Evolutionary conservation across 2,888 invertebrate species (phyloP), one percentile per base, ranked within the genome.

Genomic region (Vesta saturnalis): DNA sequence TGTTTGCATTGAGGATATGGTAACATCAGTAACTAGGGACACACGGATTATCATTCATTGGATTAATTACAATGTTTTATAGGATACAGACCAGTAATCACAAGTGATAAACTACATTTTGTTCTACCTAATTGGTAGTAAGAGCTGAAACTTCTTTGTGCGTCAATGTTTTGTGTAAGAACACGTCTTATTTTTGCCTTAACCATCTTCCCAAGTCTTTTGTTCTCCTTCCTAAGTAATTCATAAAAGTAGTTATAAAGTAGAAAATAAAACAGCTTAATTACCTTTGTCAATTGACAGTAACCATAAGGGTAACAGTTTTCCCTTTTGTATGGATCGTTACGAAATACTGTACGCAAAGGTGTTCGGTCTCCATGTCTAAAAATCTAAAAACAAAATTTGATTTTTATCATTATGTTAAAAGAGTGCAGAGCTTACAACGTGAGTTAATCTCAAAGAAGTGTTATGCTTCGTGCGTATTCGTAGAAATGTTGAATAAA

Each of bases 121-220:
- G 93, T 91, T 60, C 94, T 86, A 77, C 91, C 88, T 21, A 90
- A 88, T 90, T 90, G 0, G 93, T 91, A 62, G 89, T 89, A 78
- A 90, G 87, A 1, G 92, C 87, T 79, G 88, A 86, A 59, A 92
- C 72, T 12, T 72, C 76, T 64, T 87, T 85, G 10, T 87, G 85
- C 71, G 83, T 84, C 78, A 89, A 91, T 54, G 83, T 79, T 16
- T 83, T 81, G 14, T 88, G 88, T 60, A 92, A 81, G 79, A 90
- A 90, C 18, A 82, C 83, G 12, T 58, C 19, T 79, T 92, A 93
- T 70, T 90, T 85, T 67, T 85, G 81, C 63, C 90, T 85, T 55
- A 92, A 79, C 82, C 86, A 90, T 72, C 86, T 79, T 15, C 92
- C 92, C 69, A 89, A 86, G 67, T 86, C 84, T 74, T 75, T 22